These are phyloP conservation scores for Andrena fulva DNA, from an alignment of 2,888 invertebrate species.

Conservation along the genomic window DNA sequence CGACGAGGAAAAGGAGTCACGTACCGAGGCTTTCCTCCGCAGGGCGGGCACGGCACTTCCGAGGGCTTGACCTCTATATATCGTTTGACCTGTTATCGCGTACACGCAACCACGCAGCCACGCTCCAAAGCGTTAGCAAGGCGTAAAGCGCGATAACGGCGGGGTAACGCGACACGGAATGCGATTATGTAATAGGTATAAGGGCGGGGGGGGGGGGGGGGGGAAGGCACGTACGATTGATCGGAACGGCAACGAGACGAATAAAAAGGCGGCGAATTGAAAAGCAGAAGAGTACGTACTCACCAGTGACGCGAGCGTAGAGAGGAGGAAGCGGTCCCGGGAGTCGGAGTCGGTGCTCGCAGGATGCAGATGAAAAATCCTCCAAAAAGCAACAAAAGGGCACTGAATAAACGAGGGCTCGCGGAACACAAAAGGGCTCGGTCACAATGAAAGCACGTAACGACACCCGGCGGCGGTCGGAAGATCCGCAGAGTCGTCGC, in stretches of 20 bases:
- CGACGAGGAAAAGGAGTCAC: not conserved
- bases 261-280: not conserved
- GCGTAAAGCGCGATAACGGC: not conserved
- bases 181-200: too few species aligned
- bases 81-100: not conserved
- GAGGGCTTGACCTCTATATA: not conserved
- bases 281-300: constrained; percentile 6
- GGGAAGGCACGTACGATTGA: not conserved
- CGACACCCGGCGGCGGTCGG: constrained; percentile 65
- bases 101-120: not conserved
- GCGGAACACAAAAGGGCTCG: constrained; percentile 75
- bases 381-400: constrained; percentile 72
- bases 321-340: constrained; percentile 6
- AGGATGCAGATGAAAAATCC: constrained; percentile 70
- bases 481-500: constrained; percentile 25
- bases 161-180: not conserved
- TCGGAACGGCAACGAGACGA: not conserved
- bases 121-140: not conserved
- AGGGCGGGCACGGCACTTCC: not conserved
- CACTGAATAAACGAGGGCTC: constrained; percentile 68
- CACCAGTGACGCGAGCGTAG: constrained; percentile 23
- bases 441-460: constrained; percentile 67
- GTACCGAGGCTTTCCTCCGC: not conserved
- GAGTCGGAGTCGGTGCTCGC: constrained; percentile 9
- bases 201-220: not conserved